Percentiles rank a stretch among this genome's conserved stretches.
Conservation (phyloP, 2,113 vertebrate species). For the Thamnophis sirtalis region DNA sequence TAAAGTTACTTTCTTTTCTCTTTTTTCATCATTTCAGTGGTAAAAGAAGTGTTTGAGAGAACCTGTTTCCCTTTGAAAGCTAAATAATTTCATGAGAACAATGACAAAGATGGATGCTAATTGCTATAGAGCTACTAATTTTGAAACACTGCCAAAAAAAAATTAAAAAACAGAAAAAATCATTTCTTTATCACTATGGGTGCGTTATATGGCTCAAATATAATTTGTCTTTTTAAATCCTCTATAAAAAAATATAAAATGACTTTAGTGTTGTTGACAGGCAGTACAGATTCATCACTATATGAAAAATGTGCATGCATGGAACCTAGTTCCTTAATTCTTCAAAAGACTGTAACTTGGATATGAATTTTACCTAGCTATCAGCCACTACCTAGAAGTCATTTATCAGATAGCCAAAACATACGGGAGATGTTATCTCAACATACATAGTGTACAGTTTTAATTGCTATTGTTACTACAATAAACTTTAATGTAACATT, state of each 20-base stretch:
- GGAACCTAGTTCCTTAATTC: neutral
- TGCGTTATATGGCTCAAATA: neutral
- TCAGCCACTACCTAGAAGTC: neutral
- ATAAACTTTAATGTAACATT: too few relatives aligned
- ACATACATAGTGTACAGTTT: neutral
- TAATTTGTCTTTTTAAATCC: neutral
- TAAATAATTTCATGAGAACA: neutral
- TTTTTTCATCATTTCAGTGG: neutral
- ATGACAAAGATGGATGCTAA: neutral
- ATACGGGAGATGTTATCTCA: neutral
- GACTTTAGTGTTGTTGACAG: neutral
- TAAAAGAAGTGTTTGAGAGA: too few relatives aligned
- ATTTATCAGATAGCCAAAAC: neutral
- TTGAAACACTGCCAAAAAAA: neutral
- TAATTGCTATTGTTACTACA: neutral
- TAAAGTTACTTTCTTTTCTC: neutral
- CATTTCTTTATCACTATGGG: neutral
- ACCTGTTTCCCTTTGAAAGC: neutral
- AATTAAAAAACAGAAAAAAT: neutral
- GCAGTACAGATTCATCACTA: neutral
- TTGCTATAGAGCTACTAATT: neutral
- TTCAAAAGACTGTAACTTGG: neutral
- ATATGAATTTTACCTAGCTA: neutral
- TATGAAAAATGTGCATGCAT: neutral
- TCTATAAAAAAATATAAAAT: neutral